phyloP scores from a whole-genome alignment of 1,140 invertebrate genomes.

The Hormaphis cornu region DNA sequence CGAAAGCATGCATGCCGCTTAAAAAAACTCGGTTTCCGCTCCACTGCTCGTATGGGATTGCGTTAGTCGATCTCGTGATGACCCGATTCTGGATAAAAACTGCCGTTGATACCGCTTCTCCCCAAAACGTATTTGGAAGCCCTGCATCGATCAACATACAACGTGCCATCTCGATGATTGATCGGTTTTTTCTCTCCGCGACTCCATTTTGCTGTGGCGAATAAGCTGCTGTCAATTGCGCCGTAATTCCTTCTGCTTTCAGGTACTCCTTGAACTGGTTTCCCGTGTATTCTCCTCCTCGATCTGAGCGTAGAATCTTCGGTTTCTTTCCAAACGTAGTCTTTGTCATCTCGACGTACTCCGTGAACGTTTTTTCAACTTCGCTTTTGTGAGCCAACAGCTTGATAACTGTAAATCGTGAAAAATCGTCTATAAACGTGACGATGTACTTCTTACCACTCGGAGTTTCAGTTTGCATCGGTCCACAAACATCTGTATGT shows the following conservation, averaged over 20 bases:
- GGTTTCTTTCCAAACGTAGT: slow-evolving; percentile 8
- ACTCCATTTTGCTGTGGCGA: slow-evolving; percentile 11
- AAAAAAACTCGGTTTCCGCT: too few species aligned
- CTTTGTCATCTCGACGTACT: slow-evolving; percentile 33
- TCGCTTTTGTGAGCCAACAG: slow-evolving; percentile 36
- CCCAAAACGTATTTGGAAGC: slow-evolving; percentile 32
- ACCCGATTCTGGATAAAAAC: slow-evolving; percentile 33
- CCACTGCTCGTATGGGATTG: too few species aligned
- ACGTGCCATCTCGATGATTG: slow-evolving; percentile 31
- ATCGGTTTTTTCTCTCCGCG: slow-evolving; percentile 32
- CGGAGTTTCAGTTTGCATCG: slow-evolving; percentile 22
- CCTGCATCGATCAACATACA: slow-evolving; percentile 33
- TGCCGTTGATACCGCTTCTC: slow-evolving; percentile 31
- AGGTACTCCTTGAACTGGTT: background rate
- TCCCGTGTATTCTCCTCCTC: slow-evolving; percentile 32
- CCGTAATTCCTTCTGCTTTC: background rate
- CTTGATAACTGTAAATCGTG: slow-evolving; percentile 36
- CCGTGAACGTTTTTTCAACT: slow-evolving; percentile 35
- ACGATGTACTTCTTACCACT: slow-evolving; percentile 38
- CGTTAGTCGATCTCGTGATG: slow-evolving; percentile 1
- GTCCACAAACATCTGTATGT: slow-evolving; percentile 37
- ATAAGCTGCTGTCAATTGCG: background rate
- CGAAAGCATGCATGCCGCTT: too few species aligned
- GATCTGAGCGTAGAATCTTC: slow-evolving; percentile 30
- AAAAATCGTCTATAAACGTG: slow-evolving; percentile 39